Conservation (phyloP, 2,797 vertebrate species). For the Leptodactylus fallax region DNA sequence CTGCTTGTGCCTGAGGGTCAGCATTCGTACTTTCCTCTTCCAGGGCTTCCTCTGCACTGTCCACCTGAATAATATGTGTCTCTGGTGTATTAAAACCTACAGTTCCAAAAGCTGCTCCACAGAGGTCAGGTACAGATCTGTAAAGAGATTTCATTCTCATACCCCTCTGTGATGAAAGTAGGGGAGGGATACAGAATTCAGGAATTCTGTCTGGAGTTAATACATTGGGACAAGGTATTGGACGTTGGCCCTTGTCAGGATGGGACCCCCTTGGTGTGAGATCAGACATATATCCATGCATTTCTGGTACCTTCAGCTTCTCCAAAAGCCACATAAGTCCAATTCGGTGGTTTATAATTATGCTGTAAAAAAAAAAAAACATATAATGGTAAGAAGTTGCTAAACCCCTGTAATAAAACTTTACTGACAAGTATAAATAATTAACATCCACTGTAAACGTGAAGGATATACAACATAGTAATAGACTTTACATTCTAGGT, state of each 20-base stretch:
- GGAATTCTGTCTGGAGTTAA: constrained; percentile 93
- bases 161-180: constrained; percentile 74
- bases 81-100: constrained; percentile 64
- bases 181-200: constrained; percentile 92
- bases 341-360: not conserved
- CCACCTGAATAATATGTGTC: constrained; percentile 87
- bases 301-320: constrained; percentile 44
- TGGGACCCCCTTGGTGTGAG: not conserved
- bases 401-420: not conserved
- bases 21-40: constrained; percentile 87
- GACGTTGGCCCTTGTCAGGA: not conserved
- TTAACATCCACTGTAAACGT: not conserved
- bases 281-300: not conserved
- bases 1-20: constrained; percentile 85
- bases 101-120: constrained; percentile 33
- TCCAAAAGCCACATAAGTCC: constrained; percentile 58
- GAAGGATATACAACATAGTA: not conserved
- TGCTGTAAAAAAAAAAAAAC: constrained; percentile 1
- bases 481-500: not conserved
- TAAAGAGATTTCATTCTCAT: constrained; percentile 27
- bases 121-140: constrained; percentile 52
- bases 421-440: not conserved
- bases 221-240: constrained; percentile 81
- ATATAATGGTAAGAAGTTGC: not conserved
- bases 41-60: constrained; percentile 82